Conservation (phyloP, 2,888 invertebrate genomes). For the Agrochola lota region DNA sequence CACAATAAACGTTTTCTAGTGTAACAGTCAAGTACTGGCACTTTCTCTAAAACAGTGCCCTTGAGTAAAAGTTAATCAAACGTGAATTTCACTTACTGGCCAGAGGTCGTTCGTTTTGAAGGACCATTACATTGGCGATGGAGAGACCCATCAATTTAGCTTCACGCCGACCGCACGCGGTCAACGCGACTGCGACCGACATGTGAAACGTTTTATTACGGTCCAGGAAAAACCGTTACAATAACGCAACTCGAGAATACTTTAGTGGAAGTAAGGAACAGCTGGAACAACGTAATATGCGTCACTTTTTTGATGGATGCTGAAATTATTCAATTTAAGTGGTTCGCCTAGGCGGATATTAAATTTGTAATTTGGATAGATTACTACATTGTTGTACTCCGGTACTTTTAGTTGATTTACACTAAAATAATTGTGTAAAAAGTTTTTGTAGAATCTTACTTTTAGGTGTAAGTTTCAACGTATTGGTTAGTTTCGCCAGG, state of each 20-base stretch:
- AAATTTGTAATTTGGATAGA: constrained; percentile 57
- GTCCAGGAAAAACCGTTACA: constrained; percentile 81
- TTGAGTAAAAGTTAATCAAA: constrained; percentile 88
- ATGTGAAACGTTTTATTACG: constrained; percentile 81
- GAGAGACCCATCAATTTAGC: constrained; percentile 89
- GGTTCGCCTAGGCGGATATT: constrained; percentile 59
- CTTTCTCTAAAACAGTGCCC: constrained; percentile 76
- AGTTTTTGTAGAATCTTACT: neutral
- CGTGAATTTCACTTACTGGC: constrained; percentile 89
- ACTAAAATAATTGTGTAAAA: constrained; percentile 2
- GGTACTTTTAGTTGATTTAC: too few relatives aligned
- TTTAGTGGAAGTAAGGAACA: constrained; percentile 71
- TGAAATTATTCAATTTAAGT: constrained; percentile 70
- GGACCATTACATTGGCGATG: constrained; percentile 89
- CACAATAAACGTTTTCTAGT: constrained; percentile 58
- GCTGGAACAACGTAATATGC: constrained; percentile 66
- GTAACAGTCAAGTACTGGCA: constrained; percentile 62
- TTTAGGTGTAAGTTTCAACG: neutral
- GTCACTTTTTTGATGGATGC: constrained; percentile 68
- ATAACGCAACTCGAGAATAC: constrained; percentile 80
- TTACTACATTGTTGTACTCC: constrained; percentile 22
- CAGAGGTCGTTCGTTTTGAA: constrained; percentile 87
- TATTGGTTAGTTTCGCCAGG: constrained; percentile 19
- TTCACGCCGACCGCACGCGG: constrained; percentile 88
- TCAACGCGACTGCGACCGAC: constrained; percentile 83